Percentiles rank a stretch among this genome's conserved stretches.
Conservation (phyloP, 2,797 vertebrate species). For the Thalassophryne amazonica region DNA sequence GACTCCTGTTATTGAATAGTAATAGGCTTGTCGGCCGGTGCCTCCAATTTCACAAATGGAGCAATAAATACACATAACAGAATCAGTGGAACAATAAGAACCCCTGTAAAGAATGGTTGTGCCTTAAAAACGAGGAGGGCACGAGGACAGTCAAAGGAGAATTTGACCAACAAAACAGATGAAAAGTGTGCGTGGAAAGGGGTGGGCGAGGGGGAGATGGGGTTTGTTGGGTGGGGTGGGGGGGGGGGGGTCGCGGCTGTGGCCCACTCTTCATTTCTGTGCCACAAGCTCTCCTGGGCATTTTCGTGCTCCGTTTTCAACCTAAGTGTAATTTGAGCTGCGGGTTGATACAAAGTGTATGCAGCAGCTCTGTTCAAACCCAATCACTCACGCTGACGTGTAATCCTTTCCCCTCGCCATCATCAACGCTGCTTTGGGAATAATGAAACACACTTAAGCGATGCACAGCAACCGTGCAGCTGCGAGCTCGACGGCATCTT, state of each 20-base stretch:
- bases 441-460: slow-evolving; percentile 80
- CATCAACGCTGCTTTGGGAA: slow-evolving; percentile 75
- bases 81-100: slow-evolving; percentile 72
- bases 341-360: slow-evolving; percentile 80
- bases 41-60: slow-evolving; percentile 78
- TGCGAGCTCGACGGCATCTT: slow-evolving; percentile 55
- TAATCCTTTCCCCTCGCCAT: slow-evolving; percentile 75
- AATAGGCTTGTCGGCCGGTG: slow-evolving; percentile 63
- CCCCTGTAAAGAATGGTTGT: slow-evolving; percentile 45
- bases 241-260: slow-evolving; percentile 45
- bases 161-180: slow-evolving; percentile 58
- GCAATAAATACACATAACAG: slow-evolving; percentile 73
- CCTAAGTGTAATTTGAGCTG: slow-evolving; percentile 82
- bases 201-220: neutral
- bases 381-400: slow-evolving; percentile 81
- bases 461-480: slow-evolving; percentile 69
- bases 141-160: slow-evolving; percentile 22
- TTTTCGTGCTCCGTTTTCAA: slow-evolving; percentile 78
- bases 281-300: slow-evolving; percentile 79
- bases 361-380: slow-evolving; percentile 81
- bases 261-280: slow-evolving; percentile 79
- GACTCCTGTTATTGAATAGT: slow-evolving; percentile 72
- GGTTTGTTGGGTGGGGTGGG: slow-evolving; percentile 11
- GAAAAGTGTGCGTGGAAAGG: slow-evolving; percentile 28
- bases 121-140: slow-evolving; percentile 47